Base-by-base conservation (phyloP, 2,797 vertebrate species). In the Sitta carolinensis region DNA sequence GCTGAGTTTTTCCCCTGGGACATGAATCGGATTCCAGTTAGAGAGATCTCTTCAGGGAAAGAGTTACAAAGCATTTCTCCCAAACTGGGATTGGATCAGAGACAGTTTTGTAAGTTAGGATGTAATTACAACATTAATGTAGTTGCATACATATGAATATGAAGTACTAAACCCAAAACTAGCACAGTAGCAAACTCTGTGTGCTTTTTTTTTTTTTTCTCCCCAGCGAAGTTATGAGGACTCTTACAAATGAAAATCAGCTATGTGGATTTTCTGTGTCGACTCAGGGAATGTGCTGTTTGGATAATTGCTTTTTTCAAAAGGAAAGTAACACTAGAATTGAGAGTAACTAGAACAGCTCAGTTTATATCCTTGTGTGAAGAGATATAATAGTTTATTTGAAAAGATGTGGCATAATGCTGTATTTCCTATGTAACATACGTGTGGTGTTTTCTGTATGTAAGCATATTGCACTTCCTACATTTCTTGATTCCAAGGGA, bases 271-370 rank as follows among this genome's bases (percentile, higher is more conserved):
- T 96, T 95, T 96, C 87, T 93, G 36, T 82, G 67, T 78, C 0
- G 7, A 94, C 94, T 97, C 95, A 94, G 94, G 94, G 95, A 97
- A 82, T 25, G 70, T 92, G 66, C 34, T 62, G 26, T 91, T 93
- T 69, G 70, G 66, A 50, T 87, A 78, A 62, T 58, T 86, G 19
- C 21, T 59, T 87, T 87, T 84, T 88, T 68, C 42, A 5, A 76
- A 36, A 36, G 36, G 80, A 88, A 84, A 86, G 58, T 25, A 68
- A 68, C 32, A 29, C 45, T 69, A 68, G 57, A 80, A 59, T 45
- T 79, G 74, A 59, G 61, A 74, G 29, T 38, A 72, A 76, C 75
- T 48, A 61, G 40, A 62, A n/a, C 0, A 4, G 36, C 59, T 89
- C 43, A 9, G 54, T 89, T 68, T 0, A 0, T 75, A 12, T 69